phyloP scores from a whole-genome alignment of 2,113 vertebrate species.

The Mesitornis unicolor region DNA sequence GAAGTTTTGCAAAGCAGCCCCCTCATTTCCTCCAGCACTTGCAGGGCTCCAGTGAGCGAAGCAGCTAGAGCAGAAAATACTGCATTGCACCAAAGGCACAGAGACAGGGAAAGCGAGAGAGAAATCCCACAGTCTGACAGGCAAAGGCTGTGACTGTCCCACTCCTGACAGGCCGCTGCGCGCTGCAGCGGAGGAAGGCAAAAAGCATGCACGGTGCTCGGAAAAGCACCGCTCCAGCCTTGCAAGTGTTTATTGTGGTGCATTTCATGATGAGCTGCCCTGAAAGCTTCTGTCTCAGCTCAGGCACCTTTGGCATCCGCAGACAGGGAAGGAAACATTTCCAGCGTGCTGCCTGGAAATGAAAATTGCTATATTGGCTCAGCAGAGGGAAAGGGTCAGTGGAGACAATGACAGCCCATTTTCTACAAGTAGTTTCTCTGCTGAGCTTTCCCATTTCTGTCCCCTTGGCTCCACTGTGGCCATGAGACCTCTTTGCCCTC shows the following conservation, averaged over 20 bases:
- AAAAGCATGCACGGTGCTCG: neutral
- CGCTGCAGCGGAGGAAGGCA: fast-evolving
- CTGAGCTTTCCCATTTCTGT: neutral
- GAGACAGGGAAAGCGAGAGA: neutral
- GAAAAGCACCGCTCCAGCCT: neutral
- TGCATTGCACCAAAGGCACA: constrained; percentile 69
- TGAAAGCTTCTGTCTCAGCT: neutral
- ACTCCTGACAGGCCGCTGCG: neutral
- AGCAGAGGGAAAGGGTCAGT: neutral
- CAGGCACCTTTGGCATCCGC: neutral
- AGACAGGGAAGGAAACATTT: neutral
- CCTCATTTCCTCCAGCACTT: neutral
- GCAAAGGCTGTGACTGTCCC: neutral
- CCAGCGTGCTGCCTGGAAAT: constrained; percentile 30
- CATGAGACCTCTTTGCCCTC: neutral
- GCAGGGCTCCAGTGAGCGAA: constrained; percentile 6
- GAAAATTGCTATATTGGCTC: neutral
- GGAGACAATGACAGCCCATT: neutral
- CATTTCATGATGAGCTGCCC: neutral
- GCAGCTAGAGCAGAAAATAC: constrained; percentile 53
- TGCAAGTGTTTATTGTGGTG: neutral
- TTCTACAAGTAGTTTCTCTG: neutral
- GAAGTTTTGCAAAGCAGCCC: neutral
- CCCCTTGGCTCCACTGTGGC: fast-evolving
- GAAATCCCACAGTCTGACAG: constrained; percentile 8